phyloP scores from a whole-genome alignment of 2,113 vertebrate species.

The Mohoua ochrocephala region DNA sequence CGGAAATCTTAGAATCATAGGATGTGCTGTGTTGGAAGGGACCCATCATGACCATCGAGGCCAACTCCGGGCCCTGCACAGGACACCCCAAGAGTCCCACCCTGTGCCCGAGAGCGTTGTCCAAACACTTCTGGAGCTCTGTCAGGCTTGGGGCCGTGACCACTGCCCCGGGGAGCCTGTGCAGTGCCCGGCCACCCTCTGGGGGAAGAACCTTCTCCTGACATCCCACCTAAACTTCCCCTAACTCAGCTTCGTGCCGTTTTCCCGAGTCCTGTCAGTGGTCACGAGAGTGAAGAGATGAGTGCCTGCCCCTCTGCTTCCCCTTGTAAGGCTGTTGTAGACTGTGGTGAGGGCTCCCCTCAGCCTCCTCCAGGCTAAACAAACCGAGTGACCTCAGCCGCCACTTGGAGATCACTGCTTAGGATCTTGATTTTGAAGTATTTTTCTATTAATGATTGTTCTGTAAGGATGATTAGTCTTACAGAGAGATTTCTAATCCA shows the following conservation, averaged over 20 bases:
- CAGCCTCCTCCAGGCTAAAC: not conserved
- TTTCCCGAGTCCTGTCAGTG: no score
- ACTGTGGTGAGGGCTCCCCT: fast-evolving
- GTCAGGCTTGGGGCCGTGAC: not conserved
- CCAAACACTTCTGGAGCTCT: not conserved
- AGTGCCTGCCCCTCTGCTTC: no score
- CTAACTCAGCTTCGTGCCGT: fast-evolving
- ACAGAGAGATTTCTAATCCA: not conserved
- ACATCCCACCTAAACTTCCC: not conserved
- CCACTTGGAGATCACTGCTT: not conserved
- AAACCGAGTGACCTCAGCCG: not conserved
- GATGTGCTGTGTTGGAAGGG: not conserved
- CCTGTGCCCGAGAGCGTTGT: fast-evolving
- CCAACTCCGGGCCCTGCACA: no score
- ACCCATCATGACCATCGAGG: no score
- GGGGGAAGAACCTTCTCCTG: not conserved
- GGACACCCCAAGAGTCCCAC: fast-evolving
- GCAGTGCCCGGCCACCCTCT: not conserved
- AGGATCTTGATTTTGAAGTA: not conserved
- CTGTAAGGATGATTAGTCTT: not conserved
- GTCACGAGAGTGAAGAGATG: not conserved
- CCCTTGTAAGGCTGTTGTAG: no score
- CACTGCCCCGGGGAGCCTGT: fast-evolving
- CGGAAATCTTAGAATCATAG: not conserved
- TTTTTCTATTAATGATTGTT: not conserved